Conservation (phyloP, 2,113 vertebrate species). For the Periophthalmodon schlosseri region DNA sequence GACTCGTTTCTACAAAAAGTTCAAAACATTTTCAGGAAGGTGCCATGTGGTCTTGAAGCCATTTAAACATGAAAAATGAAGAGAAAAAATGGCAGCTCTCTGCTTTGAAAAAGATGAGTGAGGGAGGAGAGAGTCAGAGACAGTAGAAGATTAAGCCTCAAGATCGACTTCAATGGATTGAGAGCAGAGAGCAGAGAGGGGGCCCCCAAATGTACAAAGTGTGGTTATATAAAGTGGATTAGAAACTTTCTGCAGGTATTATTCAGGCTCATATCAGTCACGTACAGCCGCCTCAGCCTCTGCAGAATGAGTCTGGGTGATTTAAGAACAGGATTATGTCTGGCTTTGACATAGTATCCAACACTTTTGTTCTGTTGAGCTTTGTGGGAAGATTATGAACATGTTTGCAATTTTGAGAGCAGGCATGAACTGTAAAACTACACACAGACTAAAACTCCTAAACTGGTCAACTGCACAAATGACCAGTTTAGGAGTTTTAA, state of each 20-base stretch:
- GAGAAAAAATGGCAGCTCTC: conserved; percentile 19
- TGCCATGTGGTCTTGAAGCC: conserved; percentile 35
- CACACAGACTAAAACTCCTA: no score
- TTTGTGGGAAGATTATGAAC: conserved; percentile 3
- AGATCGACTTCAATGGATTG: conserved; percentile 50
- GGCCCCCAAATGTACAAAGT: conserved; percentile 5
- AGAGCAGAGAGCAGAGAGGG: conserved; percentile 24
- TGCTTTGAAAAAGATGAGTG: conserved; percentile 4
- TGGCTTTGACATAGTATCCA: background rate
- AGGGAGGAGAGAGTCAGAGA: conserved; percentile 39
- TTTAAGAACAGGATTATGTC: conserved; percentile 1
- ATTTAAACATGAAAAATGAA: conserved; percentile 32
- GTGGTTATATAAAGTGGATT: conserved; percentile 33
- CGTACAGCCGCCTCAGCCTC: conserved; percentile 1
- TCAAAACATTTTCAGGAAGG: conserved; percentile 17
- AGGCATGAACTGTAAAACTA: background rate
- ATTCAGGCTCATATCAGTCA: conserved; percentile 10
- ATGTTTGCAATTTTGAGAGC: conserved; percentile 1
- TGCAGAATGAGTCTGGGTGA: background rate
- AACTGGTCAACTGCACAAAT: no score
- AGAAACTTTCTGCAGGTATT: conserved; percentile 18
- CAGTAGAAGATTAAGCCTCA: conserved; percentile 54
- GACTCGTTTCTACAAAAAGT: conserved; percentile 25
- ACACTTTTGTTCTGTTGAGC: background rate
- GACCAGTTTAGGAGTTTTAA: background rate